Conservation (phyloP, 64 coral and sea anemone species). For the Montipora efflorescens region DNA sequence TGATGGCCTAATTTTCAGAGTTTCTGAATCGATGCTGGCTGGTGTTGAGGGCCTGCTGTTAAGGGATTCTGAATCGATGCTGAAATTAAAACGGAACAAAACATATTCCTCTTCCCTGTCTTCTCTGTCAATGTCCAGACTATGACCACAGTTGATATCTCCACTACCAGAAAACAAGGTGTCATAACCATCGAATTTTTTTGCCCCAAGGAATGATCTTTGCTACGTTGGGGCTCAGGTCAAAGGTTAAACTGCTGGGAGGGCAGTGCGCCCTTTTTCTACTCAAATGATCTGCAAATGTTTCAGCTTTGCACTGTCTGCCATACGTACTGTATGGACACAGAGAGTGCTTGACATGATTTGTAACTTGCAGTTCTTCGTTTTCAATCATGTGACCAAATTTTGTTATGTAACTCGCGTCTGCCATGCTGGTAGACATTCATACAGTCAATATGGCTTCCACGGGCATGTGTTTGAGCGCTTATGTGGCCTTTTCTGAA, state of each 20-base stretch:
- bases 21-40: not conserved
- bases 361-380: constrained; percentile 5
- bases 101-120: too few relatives aligned
- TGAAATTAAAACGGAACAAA: not conserved
- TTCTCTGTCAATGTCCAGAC: not conserved
- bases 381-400: constrained; percentile 38
- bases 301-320: not conserved
- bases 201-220: not conserved
- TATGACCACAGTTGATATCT: constrained; percentile 5
- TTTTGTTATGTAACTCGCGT: constrained; percentile 27
- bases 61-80: too few relatives aligned
- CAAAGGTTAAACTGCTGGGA: not conserved
- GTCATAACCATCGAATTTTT: constrained; percentile 28
- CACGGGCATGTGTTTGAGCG: not conserved
- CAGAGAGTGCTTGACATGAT: constrained; percentile 14
- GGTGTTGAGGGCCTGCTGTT: not conserved
- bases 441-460: constrained; percentile 53
- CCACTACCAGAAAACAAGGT: constrained; percentile 39
- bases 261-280: not conserved
- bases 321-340: not conserved
- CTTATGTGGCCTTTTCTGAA: not conserved
- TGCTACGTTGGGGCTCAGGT: not conserved
- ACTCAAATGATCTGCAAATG: too few relatives aligned
- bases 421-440: constrained; percentile 43
- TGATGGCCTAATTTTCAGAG: not conserved